Evolutionary conservation across 2,888 invertebrate species (phyloP), one percentile per base, ranked within the genome.

Genomic region (Brachylomia viminalis): DNA sequence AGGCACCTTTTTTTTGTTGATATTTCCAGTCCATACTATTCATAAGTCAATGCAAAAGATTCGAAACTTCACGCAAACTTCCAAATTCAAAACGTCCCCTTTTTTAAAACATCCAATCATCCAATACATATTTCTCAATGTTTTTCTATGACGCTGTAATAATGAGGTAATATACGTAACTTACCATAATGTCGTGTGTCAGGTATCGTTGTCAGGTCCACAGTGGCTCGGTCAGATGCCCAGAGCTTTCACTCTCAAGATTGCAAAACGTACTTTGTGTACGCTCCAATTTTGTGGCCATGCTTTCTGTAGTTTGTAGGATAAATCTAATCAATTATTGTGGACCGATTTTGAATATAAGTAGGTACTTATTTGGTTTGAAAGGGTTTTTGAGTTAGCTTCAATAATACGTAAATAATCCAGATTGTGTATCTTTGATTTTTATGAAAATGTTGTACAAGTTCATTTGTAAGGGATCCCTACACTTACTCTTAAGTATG

Each of bases 181-280:
- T 94, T 82, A 95, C 95, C 95, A 95, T 95, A 80, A 79, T 87
- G 73, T 75, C 88, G 93, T 94, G 92, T 94, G 91, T 84, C 93
- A 84, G 82, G 92, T 86, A 52, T 89, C 93, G 95, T 93, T 93
- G 87, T 78, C 86, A 75, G 78, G 74, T 73, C 65, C 81, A 85
- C 89, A 89, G 87, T 92, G 90, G 67, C 73, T 66, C 70, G 72
- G 76, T 78, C 87, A 79, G 87, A 87, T 86, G 82, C 83, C 70
- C 80, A 58, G 68, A 77, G 80, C 86, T 85, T 88, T 85, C 86
- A 88, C 92, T 92, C 91, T 90, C 86, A 23, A 56, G 72, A 82
- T 88, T 88, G 83, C 88, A 86, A 87, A 83, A 87, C 70, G 49
- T 52, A 80, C 58, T 65, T 80, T 79, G 80, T 71, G 75, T 82